phyloP scores from a whole-genome alignment of 2,888 invertebrate species.

The Synergus itoensis region DNA sequence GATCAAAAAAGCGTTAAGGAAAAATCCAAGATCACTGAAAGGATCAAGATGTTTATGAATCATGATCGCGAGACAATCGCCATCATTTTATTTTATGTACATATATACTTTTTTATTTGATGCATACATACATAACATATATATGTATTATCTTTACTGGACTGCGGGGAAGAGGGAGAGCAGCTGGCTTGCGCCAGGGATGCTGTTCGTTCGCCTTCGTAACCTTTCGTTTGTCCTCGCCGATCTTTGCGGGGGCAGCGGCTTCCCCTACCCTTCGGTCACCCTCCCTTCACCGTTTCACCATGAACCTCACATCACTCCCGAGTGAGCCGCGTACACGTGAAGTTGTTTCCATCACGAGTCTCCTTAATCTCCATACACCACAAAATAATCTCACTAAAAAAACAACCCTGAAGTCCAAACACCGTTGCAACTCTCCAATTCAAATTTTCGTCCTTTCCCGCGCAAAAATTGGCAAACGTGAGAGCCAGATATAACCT shows the following conservation, averaged over 20 bases:
- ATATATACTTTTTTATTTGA: too few relatives aligned
- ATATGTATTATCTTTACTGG: constrained; percentile 1
- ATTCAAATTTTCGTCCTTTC: background rate
- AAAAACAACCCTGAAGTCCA: background rate
- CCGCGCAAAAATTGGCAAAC: background rate
- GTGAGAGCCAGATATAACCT: background rate
- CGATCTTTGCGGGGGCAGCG: constrained; percentile 77
- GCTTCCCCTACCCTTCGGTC: constrained; percentile 59
- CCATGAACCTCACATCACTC: constrained; percentile 44
- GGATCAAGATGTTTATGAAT: too few relatives aligned
- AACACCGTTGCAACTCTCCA: background rate
- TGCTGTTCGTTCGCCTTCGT: constrained; percentile 59
- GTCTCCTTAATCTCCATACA: constrained; percentile 18
- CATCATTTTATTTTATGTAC: too few relatives aligned
- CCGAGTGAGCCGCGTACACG: constrained; percentile 62
- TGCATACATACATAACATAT: too few relatives aligned
- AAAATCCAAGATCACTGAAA: background rate
- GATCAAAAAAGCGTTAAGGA: background rate
- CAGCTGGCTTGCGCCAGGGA: constrained; percentile 28
- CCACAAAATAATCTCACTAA: background rate
- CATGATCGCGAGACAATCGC: too few relatives aligned
- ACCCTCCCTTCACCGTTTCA: background rate
- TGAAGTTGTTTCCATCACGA: constrained; percentile 60
- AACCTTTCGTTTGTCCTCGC: constrained; percentile 68
- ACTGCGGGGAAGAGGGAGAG: background rate